These are phyloP conservation scores for Hyposmocoma kahamanoa DNA, from an alignment of 1,140 invertebrate genomes.

Conservation along the genomic window DNA sequence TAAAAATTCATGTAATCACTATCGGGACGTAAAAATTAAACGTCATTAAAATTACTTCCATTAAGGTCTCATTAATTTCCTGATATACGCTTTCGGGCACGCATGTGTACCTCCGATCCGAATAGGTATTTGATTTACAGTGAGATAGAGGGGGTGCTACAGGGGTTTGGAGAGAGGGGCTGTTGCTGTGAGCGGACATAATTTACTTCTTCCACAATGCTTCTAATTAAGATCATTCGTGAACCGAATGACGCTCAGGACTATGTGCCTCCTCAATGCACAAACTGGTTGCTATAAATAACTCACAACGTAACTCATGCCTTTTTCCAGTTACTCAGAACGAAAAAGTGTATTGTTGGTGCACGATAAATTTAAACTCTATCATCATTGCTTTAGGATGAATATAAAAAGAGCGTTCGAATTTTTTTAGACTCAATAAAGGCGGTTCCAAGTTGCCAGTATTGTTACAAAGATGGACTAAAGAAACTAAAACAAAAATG, in stretches of 20 bases:
- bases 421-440: slow-evolving; percentile 24
- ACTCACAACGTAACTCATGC: slow-evolving; percentile 61
- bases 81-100: slow-evolving; percentile 56
- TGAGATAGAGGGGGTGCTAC: slow-evolving; percentile 10
- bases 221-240: slow-evolving; percentile 72
- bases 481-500: slow-evolving; percentile 41
- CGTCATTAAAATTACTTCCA: slow-evolving; percentile 51
- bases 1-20: slow-evolving; percentile 54
- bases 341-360: slow-evolving; percentile 5
- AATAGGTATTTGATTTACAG: slow-evolving; percentile 60
- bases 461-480: slow-evolving; percentile 51
- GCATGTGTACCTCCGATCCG: slow-evolving; percentile 12
- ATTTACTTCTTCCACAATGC: slow-evolving; percentile 65
- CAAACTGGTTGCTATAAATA: slow-evolving; percentile 67
- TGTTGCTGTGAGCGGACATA: slow-evolving; percentile 44
- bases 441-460: slow-evolving; percentile 5
- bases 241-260: slow-evolving; percentile 52
- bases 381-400: slow-evolving; percentile 25
- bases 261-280: slow-evolving; percentile 55
- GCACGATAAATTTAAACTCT: slow-evolving; percentile 32
- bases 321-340: slow-evolving; percentile 49
- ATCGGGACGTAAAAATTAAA: slow-evolving; percentile 53
- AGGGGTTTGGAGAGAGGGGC: slow-evolving; percentile 15
- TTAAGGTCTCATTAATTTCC: slow-evolving; percentile 63
- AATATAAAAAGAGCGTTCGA: slow-evolving; percentile 16